These are phyloP conservation scores for Pantherophis guttatus DNA, from an alignment of 2,113 vertebrate species.

Conservation along the genomic window DNA sequence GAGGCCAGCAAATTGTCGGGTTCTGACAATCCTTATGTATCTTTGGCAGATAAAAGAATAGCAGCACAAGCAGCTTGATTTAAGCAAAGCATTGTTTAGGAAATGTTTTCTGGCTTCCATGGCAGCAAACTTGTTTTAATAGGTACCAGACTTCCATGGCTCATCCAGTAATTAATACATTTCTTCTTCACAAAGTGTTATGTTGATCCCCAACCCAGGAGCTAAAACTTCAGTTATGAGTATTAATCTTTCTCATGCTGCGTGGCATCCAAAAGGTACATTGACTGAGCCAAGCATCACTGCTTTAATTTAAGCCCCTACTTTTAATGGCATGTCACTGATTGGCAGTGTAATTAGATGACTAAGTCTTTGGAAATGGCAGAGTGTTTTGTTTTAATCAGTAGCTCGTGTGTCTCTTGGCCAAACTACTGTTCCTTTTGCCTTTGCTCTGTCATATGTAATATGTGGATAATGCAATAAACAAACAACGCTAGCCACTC, in stretches of 20 bases:
- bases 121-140: conserved; percentile 14
- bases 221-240: not conserved
- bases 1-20: not conserved
- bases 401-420: not conserved
- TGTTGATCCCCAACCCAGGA: not conserved
- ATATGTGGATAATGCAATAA: not conserved
- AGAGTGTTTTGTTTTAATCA: not conserved
- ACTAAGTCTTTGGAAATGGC: not conserved
- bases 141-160: conserved; percentile 14
- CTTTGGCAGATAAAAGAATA: not conserved
- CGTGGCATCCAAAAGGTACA: not conserved
- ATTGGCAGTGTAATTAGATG: not conserved
- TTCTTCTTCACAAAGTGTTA: conserved; percentile 3
- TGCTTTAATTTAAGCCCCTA: not conserved
- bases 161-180: not conserved
- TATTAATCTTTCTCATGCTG: not conserved
- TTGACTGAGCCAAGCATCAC: not conserved
- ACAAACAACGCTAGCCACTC: not conserved
- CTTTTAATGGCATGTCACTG: not conserved
- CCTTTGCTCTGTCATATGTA: not conserved
- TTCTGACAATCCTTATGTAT: not conserved
- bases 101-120: conserved; percentile 27
- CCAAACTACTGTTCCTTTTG: not conserved
- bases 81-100: conserved; percentile 29
- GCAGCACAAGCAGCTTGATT: not conserved